Base-by-base conservation (phyloP, 2,888 invertebrate genomes). In the Drosophila histrio region DNA sequence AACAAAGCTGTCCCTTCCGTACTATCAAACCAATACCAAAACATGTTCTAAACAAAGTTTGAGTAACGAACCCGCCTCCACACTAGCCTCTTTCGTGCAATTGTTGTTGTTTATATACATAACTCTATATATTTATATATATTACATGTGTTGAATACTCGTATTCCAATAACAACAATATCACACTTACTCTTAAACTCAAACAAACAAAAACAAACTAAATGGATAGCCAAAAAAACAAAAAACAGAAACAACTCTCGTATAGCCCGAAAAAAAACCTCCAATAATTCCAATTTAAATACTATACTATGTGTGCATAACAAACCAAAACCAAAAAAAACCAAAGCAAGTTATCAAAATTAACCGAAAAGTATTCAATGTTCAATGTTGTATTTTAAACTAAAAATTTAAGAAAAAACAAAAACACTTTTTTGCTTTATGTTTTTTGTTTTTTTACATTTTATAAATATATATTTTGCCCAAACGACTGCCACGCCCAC, bases 351-450 rank as follows among this genome's bases (percentile, higher is more conserved):
- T 28, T 13, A 26, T 26, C 38, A 63, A 81, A 64, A 39, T 66
- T 69, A 76, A 63, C 41, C 61, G 62, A 65, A 65, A 63, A 67
- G 76, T 88, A 80, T 75, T 89, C 77, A 78, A 89, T 88, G 87
- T 88, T 88, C 68, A 83, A 87, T 88, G 88, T 89, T 88, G 88
- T 88, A 79, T 64, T 81, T 87, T 71, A 59, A 69, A 28, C 32
- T 43, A 56, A 72, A 63, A 62, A 3, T 24, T 43, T 28, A 62
- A 58, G 43, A 63, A 49, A 54, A 49, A 53, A 52, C 28, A 63
- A 60, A 50, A 65, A 47, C 39, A 60, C 50, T 21, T 60, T 59
- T 54, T 60, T 72, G 67, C 66, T 73, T 79, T 79, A 52, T 61
- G 24, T 58, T 73, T 67, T 59, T 47, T 22, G 44, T 52, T 54